Conservation (phyloP, 2,113 vertebrate species). For the Campylomormyrus numenius region DNA sequence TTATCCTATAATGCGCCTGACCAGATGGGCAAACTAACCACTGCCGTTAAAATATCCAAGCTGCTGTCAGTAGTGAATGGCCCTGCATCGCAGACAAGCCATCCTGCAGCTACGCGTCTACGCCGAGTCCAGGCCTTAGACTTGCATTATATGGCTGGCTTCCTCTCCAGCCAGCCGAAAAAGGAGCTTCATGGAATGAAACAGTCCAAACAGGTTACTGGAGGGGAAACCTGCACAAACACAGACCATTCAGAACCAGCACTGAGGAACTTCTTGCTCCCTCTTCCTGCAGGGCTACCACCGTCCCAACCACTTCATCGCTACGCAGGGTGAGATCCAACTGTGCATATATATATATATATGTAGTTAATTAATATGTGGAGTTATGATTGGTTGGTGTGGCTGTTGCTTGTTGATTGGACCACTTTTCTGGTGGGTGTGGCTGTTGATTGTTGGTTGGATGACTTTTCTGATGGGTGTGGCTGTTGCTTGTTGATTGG, state of each 20-base stretch:
- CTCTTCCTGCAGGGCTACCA: constrained; percentile 80
- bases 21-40: neutral
- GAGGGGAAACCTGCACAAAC: neutral
- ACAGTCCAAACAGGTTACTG: neutral
- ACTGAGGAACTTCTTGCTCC: neutral
- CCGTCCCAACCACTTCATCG: constrained; percentile 94
- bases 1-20: neutral
- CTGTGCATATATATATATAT: neutral
- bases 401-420: neutral
- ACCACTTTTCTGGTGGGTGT: neutral
- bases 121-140: neutral
- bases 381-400: neutral
- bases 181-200: neutral
- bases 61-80: neutral
- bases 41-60: neutral
- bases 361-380: neutral
- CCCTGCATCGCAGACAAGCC: neutral
- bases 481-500: neutral
- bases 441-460: neutral
- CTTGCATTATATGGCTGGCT: neutral
- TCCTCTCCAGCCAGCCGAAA: neutral
- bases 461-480: neutral
- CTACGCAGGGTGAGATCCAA: constrained; percentile 82
- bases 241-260: neutral
- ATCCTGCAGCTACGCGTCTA: neutral